Conservation (phyloP, 2,888 invertebrate genomes). For the Dasysyrphus albostriatus region DNA sequence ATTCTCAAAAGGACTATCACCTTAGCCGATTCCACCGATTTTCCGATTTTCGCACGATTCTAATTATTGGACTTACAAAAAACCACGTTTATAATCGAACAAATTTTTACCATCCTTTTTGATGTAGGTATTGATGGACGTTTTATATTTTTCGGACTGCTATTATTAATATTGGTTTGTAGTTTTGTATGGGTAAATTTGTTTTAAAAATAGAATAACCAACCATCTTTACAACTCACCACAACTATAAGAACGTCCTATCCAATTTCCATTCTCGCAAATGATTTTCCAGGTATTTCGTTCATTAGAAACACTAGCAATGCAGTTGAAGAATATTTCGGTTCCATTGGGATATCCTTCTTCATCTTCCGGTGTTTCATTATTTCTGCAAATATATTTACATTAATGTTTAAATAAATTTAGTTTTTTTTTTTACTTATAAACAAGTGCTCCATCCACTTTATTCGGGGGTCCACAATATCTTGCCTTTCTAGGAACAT, state of each 20-base stretch:
- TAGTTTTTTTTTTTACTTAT: conserved; percentile 81
- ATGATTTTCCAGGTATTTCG: conserved; percentile 93
- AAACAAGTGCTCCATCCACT: conserved; percentile 91
- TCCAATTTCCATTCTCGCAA: conserved; percentile 94
- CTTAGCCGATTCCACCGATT: too few species aligned
- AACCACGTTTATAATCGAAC: too few species aligned
- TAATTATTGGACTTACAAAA: too few species aligned
- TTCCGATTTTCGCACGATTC: too few species aligned
- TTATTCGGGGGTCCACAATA: conserved; percentile 84
- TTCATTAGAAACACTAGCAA: conserved; percentile 92
- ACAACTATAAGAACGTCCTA: conserved; percentile 91
- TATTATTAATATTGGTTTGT: too few species aligned
- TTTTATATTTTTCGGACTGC: too few species aligned
- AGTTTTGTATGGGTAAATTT: too few species aligned
- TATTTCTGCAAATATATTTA: conserved; percentile 81
- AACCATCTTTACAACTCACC: conserved; percentile 84
- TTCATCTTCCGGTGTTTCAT: conserved; percentile 88
- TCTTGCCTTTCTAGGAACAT: conserved; percentile 64
- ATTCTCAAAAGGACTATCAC: too few species aligned
- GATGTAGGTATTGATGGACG: too few species aligned
- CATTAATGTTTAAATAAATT: background rate
- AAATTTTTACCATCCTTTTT: too few species aligned
- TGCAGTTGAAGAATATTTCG: conserved; percentile 93
- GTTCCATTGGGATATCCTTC: conserved; percentile 92
- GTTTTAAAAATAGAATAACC: too few species aligned